These are phyloP conservation scores for Nerophis lumbriciformis DNA, from an alignment of 2,113 vertebrate species.

Conservation along the genomic window DNA sequence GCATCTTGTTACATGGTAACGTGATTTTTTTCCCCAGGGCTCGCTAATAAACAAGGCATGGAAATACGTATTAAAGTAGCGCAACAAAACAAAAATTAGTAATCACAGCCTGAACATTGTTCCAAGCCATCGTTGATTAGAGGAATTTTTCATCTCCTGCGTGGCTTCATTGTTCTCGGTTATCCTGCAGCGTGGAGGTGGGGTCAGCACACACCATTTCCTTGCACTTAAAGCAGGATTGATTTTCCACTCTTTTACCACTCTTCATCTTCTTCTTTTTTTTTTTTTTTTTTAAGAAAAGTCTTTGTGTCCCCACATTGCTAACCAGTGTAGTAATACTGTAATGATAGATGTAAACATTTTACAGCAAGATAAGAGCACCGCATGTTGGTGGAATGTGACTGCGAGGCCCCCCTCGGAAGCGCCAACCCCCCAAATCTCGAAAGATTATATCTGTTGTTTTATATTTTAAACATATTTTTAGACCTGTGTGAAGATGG, in stretches of 20 bases:
- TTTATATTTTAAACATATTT: too few species aligned
- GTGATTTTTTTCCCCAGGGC: background rate
- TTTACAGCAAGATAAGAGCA: too few species aligned
- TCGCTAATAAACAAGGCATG: background rate
- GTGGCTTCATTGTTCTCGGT: constrained; percentile 3
- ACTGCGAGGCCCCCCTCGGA: too few species aligned
- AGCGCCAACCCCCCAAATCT: too few species aligned
- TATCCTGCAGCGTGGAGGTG: constrained; percentile 42
- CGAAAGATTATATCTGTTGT: too few species aligned
- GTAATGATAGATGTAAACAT: too few species aligned
- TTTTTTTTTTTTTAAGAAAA: too few species aligned
- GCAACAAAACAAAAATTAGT: background rate
- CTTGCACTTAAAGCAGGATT: constrained; percentile 56
- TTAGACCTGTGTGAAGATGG: too few species aligned
- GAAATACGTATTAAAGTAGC: background rate
- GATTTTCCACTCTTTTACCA: constrained; percentile 43
- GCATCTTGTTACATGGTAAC: background rate
- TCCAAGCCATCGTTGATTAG: constrained; percentile 9
- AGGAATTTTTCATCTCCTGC: constrained; percentile 6
- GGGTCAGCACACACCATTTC: constrained; percentile 58
- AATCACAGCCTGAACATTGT: constrained; percentile 18
- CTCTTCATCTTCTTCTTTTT: background rate
- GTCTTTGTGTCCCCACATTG: too few species aligned
- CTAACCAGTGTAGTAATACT: too few species aligned
- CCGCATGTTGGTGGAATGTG: too few species aligned